Evolutionary conservation across 2,888 invertebrate species (phyloP), one percentile per base, ranked within the genome.

Genomic region (Gastrophysa polygoni): DNA sequence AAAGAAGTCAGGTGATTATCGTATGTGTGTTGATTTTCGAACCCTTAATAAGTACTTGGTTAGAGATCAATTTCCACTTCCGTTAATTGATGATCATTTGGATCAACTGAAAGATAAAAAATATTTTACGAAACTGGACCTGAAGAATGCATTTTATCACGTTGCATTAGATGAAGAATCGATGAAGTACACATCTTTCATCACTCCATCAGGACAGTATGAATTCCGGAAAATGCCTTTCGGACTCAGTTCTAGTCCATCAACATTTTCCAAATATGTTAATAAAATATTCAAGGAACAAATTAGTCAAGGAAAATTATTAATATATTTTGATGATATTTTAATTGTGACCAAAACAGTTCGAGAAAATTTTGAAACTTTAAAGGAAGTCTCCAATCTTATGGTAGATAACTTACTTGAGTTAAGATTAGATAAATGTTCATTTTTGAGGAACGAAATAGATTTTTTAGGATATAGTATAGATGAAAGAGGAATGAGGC

Each of bases 181-280:
- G 4, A 60, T 68, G 2, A 67, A 73, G 60, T 72, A 73, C 34
- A 77, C 75, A 1, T 70, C 75, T 1, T 78, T 78, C 65, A 63
- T 73, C 5, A 74, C 72, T 1, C 71, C 68, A 10, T 57, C 67
- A 20, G 74, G 75, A 0, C 75, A 77, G 48, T 77, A 49, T 54
- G 74, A 77, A 63, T 78, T 67, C 65, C 24, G 65, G n/a, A 66
- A 65, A 57, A 75, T 75, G 73, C 75, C 73, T 2, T 73, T 76
- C 63, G 77, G 76, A 0, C 60, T 74, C n/a, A 64, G 52, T 14
- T 72, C 70, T 55, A 66, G 66, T 32, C 73, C 75, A 7, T 21
- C 62, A 7, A 58, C 59, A n/a, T 72, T 73, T 61, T 21, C 29
- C 14, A 24, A 70, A 32, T 71, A 55, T 62, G 55, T 70, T 46